Base-by-base conservation (phyloP, 2,113 vertebrate species). In the Tylochromis polylepis region DNA sequence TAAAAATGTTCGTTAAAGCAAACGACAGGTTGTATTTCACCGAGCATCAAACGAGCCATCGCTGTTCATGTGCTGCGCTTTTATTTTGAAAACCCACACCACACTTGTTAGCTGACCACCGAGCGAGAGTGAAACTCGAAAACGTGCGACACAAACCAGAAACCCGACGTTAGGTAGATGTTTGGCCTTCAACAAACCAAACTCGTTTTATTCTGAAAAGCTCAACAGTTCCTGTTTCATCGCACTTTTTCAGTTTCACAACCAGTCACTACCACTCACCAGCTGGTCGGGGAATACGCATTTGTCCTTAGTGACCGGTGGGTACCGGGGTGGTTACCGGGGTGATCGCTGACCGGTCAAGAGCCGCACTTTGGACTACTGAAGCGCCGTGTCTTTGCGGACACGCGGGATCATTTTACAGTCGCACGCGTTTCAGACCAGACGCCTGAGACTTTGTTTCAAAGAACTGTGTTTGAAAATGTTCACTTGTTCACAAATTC, bases 101-200 rank as follows among this genome's bases (percentile, higher is more conserved):
- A 38, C 8, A 0, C 34, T 65, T 65, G 20, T 38, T 65, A 65
- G 27, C 11, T 1, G 11, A 24, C 55, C 55, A 4, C 5, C 22
- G 11, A 57, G 56, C 22, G 6, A 27, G 20, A 38, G 34, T 38
- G n/a, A 65, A 38, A 38, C 2, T 38, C n/a, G 60, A 65, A 38
- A 65, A 0, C 59, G 6, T 20, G 31, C 2, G 0, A 36, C 59
- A 0, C 29, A 62, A 62, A 36, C 29, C 20, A 11, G 29, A 36
- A 1, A 62, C 59, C 9, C 59, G 4, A 11, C 2, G 29, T 62
- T 62, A 34, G 59, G 3, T 11, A 11, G 29, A 62, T 0, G 9
- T 34, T 36, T 62, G 59, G 11, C 16, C 20, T 36, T 62, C 29
- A 62, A 62, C 29, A 62, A 20, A 11, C 3, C 31, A 11, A 62